Evolutionary conservation across 2,113 vertebrate species (phyloP).

Genomic region (Ageneiosus marmoratus): DNA sequence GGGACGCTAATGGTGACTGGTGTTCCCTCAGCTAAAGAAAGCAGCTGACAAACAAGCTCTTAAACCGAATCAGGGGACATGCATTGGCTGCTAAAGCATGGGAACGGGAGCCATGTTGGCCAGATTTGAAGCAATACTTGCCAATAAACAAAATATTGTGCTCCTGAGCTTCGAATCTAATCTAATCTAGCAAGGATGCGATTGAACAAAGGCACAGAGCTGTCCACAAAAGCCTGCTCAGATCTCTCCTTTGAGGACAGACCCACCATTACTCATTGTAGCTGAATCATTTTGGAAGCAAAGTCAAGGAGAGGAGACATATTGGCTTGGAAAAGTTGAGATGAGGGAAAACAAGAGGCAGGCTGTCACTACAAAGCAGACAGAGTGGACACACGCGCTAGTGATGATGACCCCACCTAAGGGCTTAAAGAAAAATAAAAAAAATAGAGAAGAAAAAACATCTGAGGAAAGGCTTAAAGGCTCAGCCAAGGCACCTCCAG

Average conservation of each 20-base stretch:
- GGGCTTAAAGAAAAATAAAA: background rate
- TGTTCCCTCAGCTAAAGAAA: conserved; percentile 20
- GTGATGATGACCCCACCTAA: conserved; percentile 13
- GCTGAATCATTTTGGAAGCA: conserved; percentile 11
- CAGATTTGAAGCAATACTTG: conserved; percentile 35
- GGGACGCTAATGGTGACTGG: conserved; percentile 41
- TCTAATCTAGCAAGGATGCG: conserved; percentile 28
- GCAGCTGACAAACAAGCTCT: conserved; percentile 38
- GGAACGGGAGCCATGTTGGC: conserved; percentile 14
- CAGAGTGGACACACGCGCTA: background rate
- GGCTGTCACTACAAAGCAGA: background rate
- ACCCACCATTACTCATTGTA: background rate
- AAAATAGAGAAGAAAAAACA: background rate
- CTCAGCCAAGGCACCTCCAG: conserved; percentile 20
- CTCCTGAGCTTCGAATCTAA: conserved; percentile 37
- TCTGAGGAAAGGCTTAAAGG: conserved; percentile 27
- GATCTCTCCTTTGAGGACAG: background rate
- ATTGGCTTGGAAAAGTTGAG: background rate
- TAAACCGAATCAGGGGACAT: conserved; percentile 43
- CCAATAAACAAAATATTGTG: conserved; percentile 33
- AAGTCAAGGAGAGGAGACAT: conserved; percentile 3
- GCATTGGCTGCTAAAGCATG: conserved; percentile 13
- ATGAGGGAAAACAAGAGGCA: background rate
- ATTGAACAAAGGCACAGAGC: conserved; percentile 13
- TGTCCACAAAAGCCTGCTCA: background rate